Conservation (phyloP, 1,140 invertebrate species). For the Holcopasites calliopsidis region DNA sequence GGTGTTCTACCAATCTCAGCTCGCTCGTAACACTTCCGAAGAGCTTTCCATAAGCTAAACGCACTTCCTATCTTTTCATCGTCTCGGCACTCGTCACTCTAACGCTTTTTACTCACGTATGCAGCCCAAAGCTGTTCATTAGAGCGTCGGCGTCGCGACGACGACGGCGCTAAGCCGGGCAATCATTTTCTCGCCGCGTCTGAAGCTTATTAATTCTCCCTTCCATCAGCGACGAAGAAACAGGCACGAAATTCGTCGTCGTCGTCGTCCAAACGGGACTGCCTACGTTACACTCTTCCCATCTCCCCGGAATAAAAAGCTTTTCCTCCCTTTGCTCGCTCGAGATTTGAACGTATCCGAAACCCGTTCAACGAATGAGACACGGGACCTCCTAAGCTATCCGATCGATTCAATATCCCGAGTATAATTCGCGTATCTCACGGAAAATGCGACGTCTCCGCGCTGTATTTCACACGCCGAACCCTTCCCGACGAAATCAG, state of each 20-base stretch:
- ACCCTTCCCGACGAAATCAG: conserved; percentile 11
- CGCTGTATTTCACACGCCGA: neutral
- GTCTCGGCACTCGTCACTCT: neutral
- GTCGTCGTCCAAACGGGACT: neutral
- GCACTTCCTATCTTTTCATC: neutral
- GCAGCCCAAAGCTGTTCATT: conserved; percentile 6
- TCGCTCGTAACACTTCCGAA: too few relatives aligned
- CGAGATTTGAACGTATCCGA: conserved; percentile 13
- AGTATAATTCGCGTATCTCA: conserved; percentile 36
- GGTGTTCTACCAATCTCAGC: too few relatives aligned
- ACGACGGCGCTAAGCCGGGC: neutral
- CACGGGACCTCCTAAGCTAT: conserved; percentile 20
- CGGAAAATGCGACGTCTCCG: conserved; percentile 18
- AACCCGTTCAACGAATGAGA: neutral
- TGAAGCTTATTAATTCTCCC: conserved; percentile 33
- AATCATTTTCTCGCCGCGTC: conserved; percentile 19
- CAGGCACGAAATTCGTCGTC: conserved; percentile 6
- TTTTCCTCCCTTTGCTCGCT: too few relatives aligned
- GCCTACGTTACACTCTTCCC: neutral
- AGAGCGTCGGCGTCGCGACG: neutral
- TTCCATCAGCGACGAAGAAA: conserved; percentile 24
- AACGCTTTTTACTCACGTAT: neutral
- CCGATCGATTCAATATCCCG: conserved; percentile 40
- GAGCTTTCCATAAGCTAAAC: neutral
- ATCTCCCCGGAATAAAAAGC: neutral